Conservation (phyloP, 92 coral and sea anemone species). For the Meandrina meandrites region DNA sequence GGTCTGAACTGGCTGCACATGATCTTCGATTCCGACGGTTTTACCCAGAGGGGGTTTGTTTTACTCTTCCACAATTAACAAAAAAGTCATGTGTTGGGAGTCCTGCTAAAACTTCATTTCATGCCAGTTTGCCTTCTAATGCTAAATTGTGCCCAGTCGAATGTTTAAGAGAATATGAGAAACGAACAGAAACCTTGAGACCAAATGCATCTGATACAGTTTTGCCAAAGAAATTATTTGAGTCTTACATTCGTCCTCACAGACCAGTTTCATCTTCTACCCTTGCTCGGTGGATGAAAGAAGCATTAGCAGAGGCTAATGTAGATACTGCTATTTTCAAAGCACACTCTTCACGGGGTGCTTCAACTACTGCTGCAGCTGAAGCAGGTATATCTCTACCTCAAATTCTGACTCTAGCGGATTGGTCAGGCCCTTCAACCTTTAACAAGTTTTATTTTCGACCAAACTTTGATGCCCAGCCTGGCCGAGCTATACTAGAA, state of each 20-base stretch:
- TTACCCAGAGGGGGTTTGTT: slow-evolving; percentile 34
- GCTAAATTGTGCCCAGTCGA: slow-evolving; percentile 33
- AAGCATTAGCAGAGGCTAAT: background rate
- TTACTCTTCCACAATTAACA: slow-evolving; percentile 34
- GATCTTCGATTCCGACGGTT: slow-evolving; percentile 39
- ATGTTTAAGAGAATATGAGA: slow-evolving; percentile 42
- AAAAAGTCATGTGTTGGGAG: slow-evolving; percentile 25
- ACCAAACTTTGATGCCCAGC: slow-evolving; percentile 16
- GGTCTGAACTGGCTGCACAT: slow-evolving; percentile 33
- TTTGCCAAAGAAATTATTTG: slow-evolving; percentile 11
- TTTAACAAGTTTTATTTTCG: slow-evolving; percentile 22
- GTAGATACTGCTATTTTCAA: slow-evolving; percentile 3
- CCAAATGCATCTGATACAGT: slow-evolving; percentile 10
- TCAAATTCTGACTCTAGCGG: slow-evolving; percentile 30
- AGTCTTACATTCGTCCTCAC: slow-evolving; percentile 13
- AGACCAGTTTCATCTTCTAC: background rate
- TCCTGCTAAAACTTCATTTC: slow-evolving; percentile 27
- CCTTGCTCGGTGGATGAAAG: slow-evolving; percentile 25
- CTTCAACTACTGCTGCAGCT: background rate
- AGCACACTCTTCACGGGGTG: background rate
- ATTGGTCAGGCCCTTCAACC: slow-evolving; percentile 41
- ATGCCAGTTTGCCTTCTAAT: slow-evolving; percentile 20
- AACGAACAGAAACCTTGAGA: slow-evolving; percentile 29
- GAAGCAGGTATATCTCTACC: slow-evolving; percentile 17
- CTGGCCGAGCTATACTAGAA: slow-evolving; percentile 12